Evolutionary conservation across 2,888 invertebrate species (phyloP), one percentile per base, ranked within the genome.

Genomic region (Orchestes rusci): DNA sequence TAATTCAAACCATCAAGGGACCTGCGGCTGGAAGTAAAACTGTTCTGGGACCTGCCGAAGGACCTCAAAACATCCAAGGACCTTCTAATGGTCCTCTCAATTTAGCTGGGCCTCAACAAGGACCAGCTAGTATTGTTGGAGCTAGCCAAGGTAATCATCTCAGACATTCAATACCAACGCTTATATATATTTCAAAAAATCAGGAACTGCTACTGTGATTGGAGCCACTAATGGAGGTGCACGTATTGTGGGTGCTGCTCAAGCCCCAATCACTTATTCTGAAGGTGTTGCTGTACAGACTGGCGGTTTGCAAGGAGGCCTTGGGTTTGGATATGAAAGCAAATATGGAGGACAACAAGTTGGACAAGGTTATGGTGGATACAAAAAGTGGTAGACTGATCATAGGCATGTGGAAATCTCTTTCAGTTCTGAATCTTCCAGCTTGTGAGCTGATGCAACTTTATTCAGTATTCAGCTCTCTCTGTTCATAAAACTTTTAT

Each of bases 101-200:
- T 38, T 39, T 52, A 12, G 49, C 50, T 20, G 52, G 52, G 50
- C 43, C 51, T 29, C 45, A 45, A 43, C 51, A 51, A 51, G 51
- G 51, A 30, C 50, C 52, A 17, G 49, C 49, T 30, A 35, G 34
- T 37, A 46, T 47, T 30, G 47, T 50, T 36, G 52, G 50, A 50
- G 47, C 49, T 31, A 52, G 53, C 45, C 52, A 51, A 43, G 51
- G 51, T 49, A 43, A 16, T n/a, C n/a, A n/a, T n/a, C n/a, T n/a
- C n/a, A n/a, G n/a, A n/a, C n/a, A n/a, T n/a, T n/a, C n/a, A n/a
- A n/a, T n/a, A n/a, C n/a, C n/a, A n/a, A n/a, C n/a, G n/a, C n/a
- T n/a, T n/a, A n/a, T n/a, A n/a, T n/a, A n/a, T n/a, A n/a, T n/a
- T n/a, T n/a, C n/a, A n/a, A n/a, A n/a, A n/a, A n/a, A n/a, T 42